Evolutionary conservation across 2,113 vertebrate species (phyloP).

Genomic region (Microcebus ravelobensis): DNA sequence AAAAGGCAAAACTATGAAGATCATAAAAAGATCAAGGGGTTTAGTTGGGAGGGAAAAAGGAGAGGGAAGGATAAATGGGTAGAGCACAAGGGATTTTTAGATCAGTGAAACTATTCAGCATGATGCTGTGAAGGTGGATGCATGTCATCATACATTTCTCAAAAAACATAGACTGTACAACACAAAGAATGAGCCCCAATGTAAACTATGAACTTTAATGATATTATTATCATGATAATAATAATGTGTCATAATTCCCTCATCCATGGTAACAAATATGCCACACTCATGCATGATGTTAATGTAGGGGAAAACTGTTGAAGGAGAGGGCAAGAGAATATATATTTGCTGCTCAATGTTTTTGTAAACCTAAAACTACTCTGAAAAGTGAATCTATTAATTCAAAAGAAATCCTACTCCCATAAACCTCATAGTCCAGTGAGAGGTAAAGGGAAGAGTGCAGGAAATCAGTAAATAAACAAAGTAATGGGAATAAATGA

Average conservation of each 20-base stretch:
- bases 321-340: not conserved
- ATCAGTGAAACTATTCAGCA: not conserved
- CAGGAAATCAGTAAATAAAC: not conserved
- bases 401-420: not conserved
- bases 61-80: not conserved
- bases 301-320: not conserved
- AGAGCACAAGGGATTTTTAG: not conserved
- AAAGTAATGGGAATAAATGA: not conserved
- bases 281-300: not conserved
- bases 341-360: not conserved
- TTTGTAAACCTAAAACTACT: not conserved
- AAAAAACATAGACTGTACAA: not conserved
- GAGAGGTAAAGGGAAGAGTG: rapidly evolving
- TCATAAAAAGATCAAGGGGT: not conserved
- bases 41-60: not conserved
- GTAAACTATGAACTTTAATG: not conserved
- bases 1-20: not conserved
- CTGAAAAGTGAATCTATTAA: not conserved
- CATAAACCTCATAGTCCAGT: not conserved
- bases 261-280: not conserved
- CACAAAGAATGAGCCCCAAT: not conserved
- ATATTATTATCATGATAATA: not conserved
- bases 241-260: not conserved
- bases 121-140: not conserved
- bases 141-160: not conserved